Evolutionary conservation across 2,113 vertebrate genomes (phyloP).

Genomic region (Hypocryptadius cinnamomeus): DNA sequence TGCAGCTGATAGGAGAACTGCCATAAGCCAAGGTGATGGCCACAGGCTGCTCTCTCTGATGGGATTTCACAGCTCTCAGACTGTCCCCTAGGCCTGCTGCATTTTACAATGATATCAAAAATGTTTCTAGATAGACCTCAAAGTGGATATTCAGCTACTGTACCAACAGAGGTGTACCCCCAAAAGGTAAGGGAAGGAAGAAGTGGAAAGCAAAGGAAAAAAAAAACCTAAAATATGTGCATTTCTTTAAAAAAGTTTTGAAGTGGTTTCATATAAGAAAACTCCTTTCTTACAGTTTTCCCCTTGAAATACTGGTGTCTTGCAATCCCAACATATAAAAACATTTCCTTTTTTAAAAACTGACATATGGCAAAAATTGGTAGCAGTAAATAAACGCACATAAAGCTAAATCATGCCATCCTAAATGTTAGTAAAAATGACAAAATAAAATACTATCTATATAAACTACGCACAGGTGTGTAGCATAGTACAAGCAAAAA

Average conservation of each 20-base stretch:
- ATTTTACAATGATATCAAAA: not conserved
- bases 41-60: not conserved
- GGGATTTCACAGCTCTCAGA: not conserved
- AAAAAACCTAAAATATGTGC: not conserved
- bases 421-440: slow-evolving; percentile 67
- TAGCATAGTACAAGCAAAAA: slow-evolving; percentile 52
- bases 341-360: slow-evolving; percentile 4
- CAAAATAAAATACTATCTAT: slow-evolving; percentile 64
- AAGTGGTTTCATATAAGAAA: not conserved
- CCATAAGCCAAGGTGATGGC: not conserved
- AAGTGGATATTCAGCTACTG: not conserved
- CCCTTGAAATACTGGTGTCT: not conserved
- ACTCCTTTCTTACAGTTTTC: not conserved
- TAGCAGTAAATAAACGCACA: slow-evolving; percentile 58
- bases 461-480: slow-evolving; percentile 58
- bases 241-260: not conserved
- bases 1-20: not conserved
- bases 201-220: not conserved
- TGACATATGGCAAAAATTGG: slow-evolving; percentile 61
- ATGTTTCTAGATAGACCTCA: not conserved
- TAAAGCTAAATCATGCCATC: slow-evolving; percentile 48
- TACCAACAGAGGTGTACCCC: not conserved
- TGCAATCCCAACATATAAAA: not conserved
- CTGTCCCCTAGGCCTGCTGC: not conserved
- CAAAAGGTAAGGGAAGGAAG: not conserved